A percentile compares a stretch with the other conserved stretches of the same genome.
Evolutionary conservation across 2,113 vertebrate genomes (phyloP).

Genomic region (Peromyscus leucopus): DNA sequence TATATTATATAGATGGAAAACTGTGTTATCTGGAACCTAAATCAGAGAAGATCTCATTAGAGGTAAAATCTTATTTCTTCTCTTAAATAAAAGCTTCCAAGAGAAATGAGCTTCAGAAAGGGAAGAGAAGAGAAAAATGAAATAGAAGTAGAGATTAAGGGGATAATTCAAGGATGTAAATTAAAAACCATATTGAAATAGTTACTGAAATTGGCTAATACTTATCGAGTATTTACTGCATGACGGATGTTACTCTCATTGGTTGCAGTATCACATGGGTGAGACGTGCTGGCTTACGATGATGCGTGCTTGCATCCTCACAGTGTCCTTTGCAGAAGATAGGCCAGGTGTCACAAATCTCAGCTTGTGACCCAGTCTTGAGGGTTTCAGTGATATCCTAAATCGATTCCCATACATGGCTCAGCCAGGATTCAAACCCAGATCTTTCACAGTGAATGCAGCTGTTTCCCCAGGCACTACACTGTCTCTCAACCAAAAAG

Average conservation of each 20-base stretch:
- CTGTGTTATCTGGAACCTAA: conserved; percentile 64
- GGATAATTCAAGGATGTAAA: neutral
- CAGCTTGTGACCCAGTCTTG: neutral
- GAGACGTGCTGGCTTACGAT: neutral
- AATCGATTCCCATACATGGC: neutral
- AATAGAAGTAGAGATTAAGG: neutral
- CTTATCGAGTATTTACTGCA: conserved; percentile 55
- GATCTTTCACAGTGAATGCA: neutral
- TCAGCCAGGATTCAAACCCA: neutral
- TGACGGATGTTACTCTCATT: conserved; percentile 8
- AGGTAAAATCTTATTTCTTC: conserved; percentile 58
- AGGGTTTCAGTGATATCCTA: neutral
- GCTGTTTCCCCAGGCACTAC: neutral
- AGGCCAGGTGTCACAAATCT: neutral
- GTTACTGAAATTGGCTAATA: conserved; percentile 39
- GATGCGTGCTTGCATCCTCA: conserved; percentile 8
- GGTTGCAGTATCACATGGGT: neutral
- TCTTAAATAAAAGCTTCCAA: conserved; percentile 48
- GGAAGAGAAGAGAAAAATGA: neutral
- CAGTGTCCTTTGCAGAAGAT: neutral
- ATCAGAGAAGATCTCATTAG: conserved; percentile 69
- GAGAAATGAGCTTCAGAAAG: conserved; percentile 25
- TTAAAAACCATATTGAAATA: neutral
- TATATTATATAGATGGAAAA: conserved; percentile 58
- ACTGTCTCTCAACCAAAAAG: neutral